Percentiles rank a stretch among this genome's conserved stretches.
Conservation (phyloP, 2,797 vertebrate genomes). For the Propithecus deckenii region DNA sequence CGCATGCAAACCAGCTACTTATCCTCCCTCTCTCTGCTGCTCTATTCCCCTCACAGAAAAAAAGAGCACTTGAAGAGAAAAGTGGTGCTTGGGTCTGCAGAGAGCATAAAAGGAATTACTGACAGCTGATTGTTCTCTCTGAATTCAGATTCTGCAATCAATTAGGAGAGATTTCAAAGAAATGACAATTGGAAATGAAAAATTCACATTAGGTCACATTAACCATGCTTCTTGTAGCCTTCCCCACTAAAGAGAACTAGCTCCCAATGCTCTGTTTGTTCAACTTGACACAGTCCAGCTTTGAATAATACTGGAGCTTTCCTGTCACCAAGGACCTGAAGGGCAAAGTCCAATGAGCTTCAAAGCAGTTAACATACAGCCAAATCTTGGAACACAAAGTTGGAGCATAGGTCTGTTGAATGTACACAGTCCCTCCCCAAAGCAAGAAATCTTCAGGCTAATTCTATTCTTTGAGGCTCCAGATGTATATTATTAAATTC, state of each 20-base stretch:
- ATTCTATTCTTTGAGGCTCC: not conserved
- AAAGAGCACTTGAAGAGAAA: slow-evolving; percentile 46
- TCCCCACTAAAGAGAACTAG: not conserved
- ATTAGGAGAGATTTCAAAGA: slow-evolving; percentile 29
- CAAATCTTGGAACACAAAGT: not conserved
- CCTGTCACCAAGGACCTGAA: not conserved
- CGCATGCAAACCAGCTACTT: slow-evolving; percentile 67
- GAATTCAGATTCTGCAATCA: slow-evolving; percentile 63
- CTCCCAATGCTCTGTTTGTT: not conserved
- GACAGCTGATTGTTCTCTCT: not conserved
- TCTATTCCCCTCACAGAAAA: slow-evolving; percentile 18
- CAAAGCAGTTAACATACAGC: not conserved
- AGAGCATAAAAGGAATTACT: slow-evolving; percentile 63
- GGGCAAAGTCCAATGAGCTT: not conserved
- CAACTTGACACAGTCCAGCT: not conserved
- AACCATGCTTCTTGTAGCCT: not conserved
- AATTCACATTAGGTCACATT: slow-evolving; percentile 58
- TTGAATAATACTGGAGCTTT: not conserved
- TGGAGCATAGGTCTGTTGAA: not conserved
- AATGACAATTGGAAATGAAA: slow-evolving; percentile 66
- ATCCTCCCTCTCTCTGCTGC: slow-evolving; percentile 40
- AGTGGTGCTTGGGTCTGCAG: not conserved
- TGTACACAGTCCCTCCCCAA: not conserved
- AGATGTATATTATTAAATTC: not conserved
- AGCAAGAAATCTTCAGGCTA: not conserved